These are phyloP conservation scores for Xerus inauris DNA, from an alignment of 2,113 vertebrate species.

Conservation along the genomic window DNA sequence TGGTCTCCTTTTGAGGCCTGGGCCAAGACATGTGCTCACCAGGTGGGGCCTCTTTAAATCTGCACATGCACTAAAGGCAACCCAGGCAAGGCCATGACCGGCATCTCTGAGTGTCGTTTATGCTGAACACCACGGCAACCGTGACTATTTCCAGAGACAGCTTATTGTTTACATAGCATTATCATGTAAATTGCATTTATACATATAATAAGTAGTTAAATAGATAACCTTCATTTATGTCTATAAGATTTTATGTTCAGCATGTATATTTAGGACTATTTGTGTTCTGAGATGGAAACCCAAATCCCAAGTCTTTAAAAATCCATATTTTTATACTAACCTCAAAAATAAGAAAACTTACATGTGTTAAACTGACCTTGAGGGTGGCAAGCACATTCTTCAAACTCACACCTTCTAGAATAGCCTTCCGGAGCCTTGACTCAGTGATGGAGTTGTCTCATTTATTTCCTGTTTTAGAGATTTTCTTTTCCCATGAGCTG, in stretches of 20 bases:
- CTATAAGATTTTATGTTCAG: neutral
- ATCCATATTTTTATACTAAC: neutral
- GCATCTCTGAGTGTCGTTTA: neutral
- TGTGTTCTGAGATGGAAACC: conserved; percentile 6
- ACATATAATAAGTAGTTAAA: neutral
- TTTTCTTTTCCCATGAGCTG: neutral
- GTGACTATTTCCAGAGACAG: neutral
- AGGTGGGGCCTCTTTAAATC: neutral
- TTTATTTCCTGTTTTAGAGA: neutral
- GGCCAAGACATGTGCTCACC: neutral
- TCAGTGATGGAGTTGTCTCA: neutral
- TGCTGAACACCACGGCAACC: neutral
- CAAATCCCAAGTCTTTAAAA: neutral
- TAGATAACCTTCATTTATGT: neutral
- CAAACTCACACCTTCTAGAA: neutral
- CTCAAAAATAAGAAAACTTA: neutral
- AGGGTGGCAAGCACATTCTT: neutral
- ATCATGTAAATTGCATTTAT: neutral
- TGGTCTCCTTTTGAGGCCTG: neutral
- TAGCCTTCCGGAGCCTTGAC: neutral
- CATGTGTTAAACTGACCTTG: neutral
- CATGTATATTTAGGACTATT: neutral
- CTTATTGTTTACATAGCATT: neutral
- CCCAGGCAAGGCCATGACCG: accelerated
- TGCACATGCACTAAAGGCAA: neutral